Conservation (phyloP, 2,113 vertebrate genomes). For the Acrocephalus arundinaceus region DNA sequence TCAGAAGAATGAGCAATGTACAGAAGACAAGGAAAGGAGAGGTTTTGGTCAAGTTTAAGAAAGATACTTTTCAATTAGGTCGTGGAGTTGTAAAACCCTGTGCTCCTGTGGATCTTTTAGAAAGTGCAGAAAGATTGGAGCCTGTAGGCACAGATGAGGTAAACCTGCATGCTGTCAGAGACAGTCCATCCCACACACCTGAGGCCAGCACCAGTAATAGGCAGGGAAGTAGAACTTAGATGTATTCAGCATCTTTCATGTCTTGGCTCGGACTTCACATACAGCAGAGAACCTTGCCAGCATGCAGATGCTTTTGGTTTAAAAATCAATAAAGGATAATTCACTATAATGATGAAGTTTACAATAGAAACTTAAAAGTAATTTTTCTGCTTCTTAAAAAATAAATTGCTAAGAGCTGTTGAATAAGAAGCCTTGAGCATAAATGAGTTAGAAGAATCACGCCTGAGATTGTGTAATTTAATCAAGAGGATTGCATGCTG, state of each 20-base stretch:
- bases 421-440: background rate
- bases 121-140: background rate
- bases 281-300: background rate
- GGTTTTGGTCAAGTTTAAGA: background rate
- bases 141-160: background rate
- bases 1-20: background rate
- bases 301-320: background rate
- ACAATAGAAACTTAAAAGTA: background rate
- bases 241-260: background rate
- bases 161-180: background rate
- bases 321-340: background rate
- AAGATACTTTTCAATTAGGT: background rate
- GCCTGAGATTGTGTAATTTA: background rate
- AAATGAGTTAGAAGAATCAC: background rate
- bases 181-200: background rate
- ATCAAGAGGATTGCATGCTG: background rate
- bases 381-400: background rate
- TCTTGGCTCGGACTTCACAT: background rate
- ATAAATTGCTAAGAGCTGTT: background rate
- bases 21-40: background rate
- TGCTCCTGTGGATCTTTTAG: rapidly evolving
- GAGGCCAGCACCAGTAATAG: background rate
- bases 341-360: background rate
- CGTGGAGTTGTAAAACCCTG: background rate
- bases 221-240: background rate